Evolutionary conservation across 2,113 vertebrate species (phyloP).

Genomic region (Gobiocypris rarus): DNA sequence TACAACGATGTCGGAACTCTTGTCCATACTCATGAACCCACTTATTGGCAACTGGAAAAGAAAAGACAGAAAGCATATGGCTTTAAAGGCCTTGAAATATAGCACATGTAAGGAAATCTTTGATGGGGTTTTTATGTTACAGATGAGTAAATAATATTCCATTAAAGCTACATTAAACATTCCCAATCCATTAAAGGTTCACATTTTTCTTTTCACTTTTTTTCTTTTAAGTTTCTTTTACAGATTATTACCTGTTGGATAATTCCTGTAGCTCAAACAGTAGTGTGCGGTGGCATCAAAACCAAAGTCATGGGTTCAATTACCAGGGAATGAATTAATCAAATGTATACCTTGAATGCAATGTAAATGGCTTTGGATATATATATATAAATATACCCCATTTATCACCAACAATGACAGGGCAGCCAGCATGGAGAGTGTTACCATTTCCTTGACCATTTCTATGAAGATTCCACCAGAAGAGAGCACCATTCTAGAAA

Average conservation of each 20-base stretch:
- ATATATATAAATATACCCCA: too few relatives aligned
- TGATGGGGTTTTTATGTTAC: background rate
- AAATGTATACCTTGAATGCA: background rate
- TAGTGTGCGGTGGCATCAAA: background rate
- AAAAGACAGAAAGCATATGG: background rate
- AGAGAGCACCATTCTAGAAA: constrained; percentile 87
- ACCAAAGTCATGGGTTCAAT: background rate
- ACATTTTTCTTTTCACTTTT: too few relatives aligned
- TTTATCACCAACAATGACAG: constrained; percentile 90
- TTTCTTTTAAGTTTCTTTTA: too few relatives aligned
- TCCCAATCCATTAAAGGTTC: background rate
- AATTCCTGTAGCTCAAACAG: background rate
- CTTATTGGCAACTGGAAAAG: constrained; percentile 88
- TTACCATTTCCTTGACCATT: constrained; percentile 83
- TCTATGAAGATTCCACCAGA: constrained; percentile 95
- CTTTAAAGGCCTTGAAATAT: background rate
- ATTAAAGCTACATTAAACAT: background rate
- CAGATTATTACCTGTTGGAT: background rate
- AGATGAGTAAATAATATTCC: background rate
- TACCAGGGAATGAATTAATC: background rate
- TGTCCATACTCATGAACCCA: constrained; percentile 94
- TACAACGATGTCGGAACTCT: constrained; percentile 86
- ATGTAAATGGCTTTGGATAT: background rate
- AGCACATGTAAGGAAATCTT: background rate
- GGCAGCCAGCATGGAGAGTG: constrained; percentile 91